phyloP scores from a whole-genome alignment of 2,888 invertebrate genomes.

The Leistus spinibarbis region DNA sequence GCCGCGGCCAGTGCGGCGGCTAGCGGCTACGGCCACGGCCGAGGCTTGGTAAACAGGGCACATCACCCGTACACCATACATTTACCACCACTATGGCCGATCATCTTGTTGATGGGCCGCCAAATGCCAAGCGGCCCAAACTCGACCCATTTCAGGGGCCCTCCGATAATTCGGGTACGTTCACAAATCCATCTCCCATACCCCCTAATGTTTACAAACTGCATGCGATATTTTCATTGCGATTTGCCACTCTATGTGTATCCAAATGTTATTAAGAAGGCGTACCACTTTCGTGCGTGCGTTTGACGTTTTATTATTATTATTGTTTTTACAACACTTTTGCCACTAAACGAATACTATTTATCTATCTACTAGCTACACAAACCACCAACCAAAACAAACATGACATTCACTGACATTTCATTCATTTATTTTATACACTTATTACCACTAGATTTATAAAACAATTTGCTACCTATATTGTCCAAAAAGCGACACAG shows the following conservation, averaged over 20 bases:
- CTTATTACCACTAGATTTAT: no score
- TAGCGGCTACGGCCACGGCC: conserved; percentile 56
- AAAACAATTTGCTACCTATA: no score
- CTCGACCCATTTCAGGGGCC: conserved; percentile 84
- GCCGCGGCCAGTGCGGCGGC: conserved; percentile 50
- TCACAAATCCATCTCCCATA: conserved; percentile 12
- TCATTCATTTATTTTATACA: not conserved
- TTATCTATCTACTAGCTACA: conserved; percentile 19
- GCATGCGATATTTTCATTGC: conserved; percentile 40
- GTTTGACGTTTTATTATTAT: conserved; percentile 21
- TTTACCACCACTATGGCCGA: conserved; percentile 78
- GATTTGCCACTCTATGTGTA: conserved; percentile 12
- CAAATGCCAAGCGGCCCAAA: conserved; percentile 91
- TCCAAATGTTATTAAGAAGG: conserved; percentile 23
- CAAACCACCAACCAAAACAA: conserved; percentile 35
- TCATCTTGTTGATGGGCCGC: conserved; percentile 93
- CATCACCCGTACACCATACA: no score
- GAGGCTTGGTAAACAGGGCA: conserved; percentile 69
- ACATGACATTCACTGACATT: conserved; percentile 36
- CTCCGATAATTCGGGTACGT: conserved; percentile 79
- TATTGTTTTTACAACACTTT: not conserved
- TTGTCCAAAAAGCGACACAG: not conserved
- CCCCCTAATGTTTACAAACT: conserved; percentile 14
- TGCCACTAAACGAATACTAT: not conserved
- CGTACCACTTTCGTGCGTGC: conserved; percentile 11